Conservation (phyloP, 2,888 invertebrate species). For the Diloba caeruleocephala region DNA sequence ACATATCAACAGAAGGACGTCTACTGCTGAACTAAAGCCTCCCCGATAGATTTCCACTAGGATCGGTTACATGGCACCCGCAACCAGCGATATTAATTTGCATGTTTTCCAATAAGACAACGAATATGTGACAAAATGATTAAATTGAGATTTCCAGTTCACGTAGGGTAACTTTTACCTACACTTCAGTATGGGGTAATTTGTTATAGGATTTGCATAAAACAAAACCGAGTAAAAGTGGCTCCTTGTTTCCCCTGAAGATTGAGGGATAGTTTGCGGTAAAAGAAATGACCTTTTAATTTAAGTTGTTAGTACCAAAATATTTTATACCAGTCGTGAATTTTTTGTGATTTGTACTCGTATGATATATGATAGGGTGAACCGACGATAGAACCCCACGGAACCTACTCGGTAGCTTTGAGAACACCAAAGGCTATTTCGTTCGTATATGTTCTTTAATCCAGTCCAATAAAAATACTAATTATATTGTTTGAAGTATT, state of each 20-base stretch:
- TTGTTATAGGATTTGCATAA: too few species aligned
- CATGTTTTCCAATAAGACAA: too few species aligned
- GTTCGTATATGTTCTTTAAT: conserved; percentile 15
- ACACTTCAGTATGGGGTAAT: too few species aligned
- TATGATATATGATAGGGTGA: conserved; percentile 25
- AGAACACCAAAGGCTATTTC: conserved; percentile 23
- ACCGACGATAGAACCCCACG: conserved; percentile 21
- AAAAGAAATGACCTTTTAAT: conserved; percentile 17
- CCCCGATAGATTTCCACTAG: too few species aligned
- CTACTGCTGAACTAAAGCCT: too few species aligned
- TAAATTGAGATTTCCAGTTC: too few species aligned
- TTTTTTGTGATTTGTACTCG: conserved; percentile 40
- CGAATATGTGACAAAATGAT: too few species aligned
- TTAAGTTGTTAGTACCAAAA: conserved; percentile 23
- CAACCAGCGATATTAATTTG: too few species aligned
- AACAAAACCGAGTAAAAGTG: too few species aligned
- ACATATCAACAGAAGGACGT: too few species aligned
- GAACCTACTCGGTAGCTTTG: conserved; percentile 4
- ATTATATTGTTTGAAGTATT: conserved; percentile 34
- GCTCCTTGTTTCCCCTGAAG: conserved; percentile 6
- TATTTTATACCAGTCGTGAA: conserved; percentile 29
- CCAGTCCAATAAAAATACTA: conserved; percentile 22
- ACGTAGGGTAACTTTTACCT: too few species aligned
- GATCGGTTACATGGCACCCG: too few species aligned
- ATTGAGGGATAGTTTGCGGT: conserved; percentile 6